Percentiles rank a stretch among this genome's conserved stretches.
These are phyloP conservation scores for Odocoileus virginianus DNA, from an alignment of 2,113 vertebrate species.

Conservation along the genomic window DNA sequence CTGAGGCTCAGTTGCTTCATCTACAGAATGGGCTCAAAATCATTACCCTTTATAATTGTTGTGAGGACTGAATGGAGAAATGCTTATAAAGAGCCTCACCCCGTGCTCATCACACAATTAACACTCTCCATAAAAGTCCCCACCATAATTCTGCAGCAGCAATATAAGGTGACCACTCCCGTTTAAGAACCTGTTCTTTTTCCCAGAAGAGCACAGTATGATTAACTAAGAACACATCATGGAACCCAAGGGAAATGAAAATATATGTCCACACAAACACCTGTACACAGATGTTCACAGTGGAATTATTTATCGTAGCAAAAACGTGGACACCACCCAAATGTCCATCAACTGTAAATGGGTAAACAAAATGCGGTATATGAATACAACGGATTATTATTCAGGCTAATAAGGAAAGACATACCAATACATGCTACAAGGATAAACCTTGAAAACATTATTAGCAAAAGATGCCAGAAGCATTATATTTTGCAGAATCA, in stretches of 20 bases:
- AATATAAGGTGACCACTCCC: not conserved
- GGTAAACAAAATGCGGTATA: not conserved
- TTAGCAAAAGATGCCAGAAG: not conserved
- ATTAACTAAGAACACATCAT: not conserved
- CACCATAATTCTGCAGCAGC: not conserved
- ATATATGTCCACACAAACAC: not conserved
- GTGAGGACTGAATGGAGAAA: not conserved
- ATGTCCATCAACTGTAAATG: not conserved
- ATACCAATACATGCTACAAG: not conserved
- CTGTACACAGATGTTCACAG: not conserved
- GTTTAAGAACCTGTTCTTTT: not conserved
- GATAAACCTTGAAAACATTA: not conserved
- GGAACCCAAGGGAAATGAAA: not conserved
- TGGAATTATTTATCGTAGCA: not conserved
- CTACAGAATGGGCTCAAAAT: not conserved
- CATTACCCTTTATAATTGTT: not conserved
- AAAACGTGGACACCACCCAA: not conserved
- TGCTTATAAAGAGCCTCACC: not conserved
- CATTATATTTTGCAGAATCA: not conserved
- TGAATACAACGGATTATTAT: not conserved
- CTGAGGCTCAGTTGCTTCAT: not conserved
- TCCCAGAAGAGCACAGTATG: not conserved
- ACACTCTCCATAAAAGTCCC: not conserved
- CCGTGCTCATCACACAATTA: not conserved
- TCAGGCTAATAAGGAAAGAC: not conserved